phyloP scores from a whole-genome alignment of 2,797 vertebrate genomes.

The Enteromius fasciolatus region DNA sequence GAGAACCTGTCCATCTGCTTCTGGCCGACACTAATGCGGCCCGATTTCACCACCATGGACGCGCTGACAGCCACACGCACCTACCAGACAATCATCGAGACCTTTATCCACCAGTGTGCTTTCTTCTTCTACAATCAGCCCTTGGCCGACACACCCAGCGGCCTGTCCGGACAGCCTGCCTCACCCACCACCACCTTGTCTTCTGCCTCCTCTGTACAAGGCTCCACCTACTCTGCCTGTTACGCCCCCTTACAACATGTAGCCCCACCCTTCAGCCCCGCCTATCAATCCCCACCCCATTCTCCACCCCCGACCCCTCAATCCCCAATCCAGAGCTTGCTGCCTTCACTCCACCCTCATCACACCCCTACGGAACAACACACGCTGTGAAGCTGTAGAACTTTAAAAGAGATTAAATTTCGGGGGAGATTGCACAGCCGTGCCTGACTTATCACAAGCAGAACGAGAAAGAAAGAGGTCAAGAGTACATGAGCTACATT shows the following conservation, averaged over 20 bases:
- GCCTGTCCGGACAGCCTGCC: slow-evolving; percentile 69
- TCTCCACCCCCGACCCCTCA: slow-evolving; percentile 86
- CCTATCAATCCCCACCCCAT: slow-evolving; percentile 83
- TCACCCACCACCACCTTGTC: slow-evolving; percentile 67
- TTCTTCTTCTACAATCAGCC: slow-evolving; percentile 90
- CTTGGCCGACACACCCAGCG: slow-evolving; percentile 69
- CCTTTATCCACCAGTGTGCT: slow-evolving; percentile 91
- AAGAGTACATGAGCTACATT: slow-evolving; percentile 71
- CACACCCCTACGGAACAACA: slow-evolving; percentile 85
- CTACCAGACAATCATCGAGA: slow-evolving; percentile 99
- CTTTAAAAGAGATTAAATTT: slow-evolving; percentile 52
- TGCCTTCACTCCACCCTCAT: slow-evolving; percentile 80
- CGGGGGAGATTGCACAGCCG: slow-evolving; percentile 48
- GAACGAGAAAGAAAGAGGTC: slow-evolving; percentile 61
- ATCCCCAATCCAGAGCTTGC: slow-evolving; percentile 82
- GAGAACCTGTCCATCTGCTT: slow-evolving; percentile 98
- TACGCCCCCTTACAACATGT: slow-evolving; percentile 73
- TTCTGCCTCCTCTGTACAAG: slow-evolving; percentile 63
- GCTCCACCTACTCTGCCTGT: slow-evolving; percentile 73
- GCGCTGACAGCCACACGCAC: slow-evolving; percentile 93
- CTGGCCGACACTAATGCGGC: slow-evolving; percentile 96
- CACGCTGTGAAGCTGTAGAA: slow-evolving; percentile 82
- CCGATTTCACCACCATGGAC: slow-evolving; percentile 96
- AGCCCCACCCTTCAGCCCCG: slow-evolving; percentile 77
- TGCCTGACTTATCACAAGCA: slow-evolving; percentile 24